Base-by-base conservation (phyloP, 53 echinoderm and acorn worm species). In the Astropecten irregularis region DNA sequence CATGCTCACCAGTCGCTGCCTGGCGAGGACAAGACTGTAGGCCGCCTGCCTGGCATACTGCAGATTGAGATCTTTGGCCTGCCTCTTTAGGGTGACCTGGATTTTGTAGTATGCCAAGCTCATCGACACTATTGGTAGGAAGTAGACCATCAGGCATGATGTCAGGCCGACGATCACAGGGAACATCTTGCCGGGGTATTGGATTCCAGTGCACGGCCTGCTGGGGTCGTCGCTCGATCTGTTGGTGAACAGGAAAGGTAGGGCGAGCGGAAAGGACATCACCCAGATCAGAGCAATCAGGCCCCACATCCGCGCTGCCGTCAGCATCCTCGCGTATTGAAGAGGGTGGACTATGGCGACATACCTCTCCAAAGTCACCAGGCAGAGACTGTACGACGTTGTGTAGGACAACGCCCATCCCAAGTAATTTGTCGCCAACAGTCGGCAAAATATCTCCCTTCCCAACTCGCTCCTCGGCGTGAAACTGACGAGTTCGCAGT, bases 101-200 rank as follows among this genome's bases (percentile, higher is more conserved):
- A 82, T 82, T 18, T 38, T 66, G 40, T 37, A 82, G 82, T 66
- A 82, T 11, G 82, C 82, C 52, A 47, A 52, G 20, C 66, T 23
- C 82, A 66, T 66, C 18, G 9, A 44, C 6, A 19, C 18, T 40
- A 61, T 18, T 2, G 77, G 44, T 15, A 47, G 27, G 4, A 47
- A 8, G 77, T 42, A 77, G 16, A 2, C 0, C 11, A 47, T 15
- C 21, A 77, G 5, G 25, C 55, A 40, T 0, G 30, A 18, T 10
- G 3, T n/a, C 2, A 32, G 3, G 2, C 10, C 0, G n/a, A 16
- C 27, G 15, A 44, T 2, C 19, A 16, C n/a, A 21, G 16, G 28
- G 16, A 46, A 59, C 44, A 42, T 31, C 0, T 0, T 25, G 18
- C 15, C 46, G 29, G 3, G 30, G 31, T 44, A 40, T 9, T 28